Conservation (phyloP, 2,888 invertebrate genomes). For the Phasia obesa region DNA sequence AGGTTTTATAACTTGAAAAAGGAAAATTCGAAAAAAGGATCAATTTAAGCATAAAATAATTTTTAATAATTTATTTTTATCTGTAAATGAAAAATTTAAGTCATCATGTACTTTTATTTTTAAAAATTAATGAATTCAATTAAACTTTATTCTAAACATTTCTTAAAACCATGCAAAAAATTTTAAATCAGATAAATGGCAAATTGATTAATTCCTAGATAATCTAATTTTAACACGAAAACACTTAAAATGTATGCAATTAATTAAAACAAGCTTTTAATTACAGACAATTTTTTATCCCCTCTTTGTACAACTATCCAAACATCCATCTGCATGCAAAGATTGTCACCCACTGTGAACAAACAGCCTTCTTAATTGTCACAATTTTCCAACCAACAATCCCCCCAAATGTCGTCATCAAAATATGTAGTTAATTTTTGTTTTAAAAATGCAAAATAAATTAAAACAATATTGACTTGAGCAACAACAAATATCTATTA, state of each 20-base stretch:
- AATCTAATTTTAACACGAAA: not conserved
- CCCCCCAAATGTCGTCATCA: slow-evolving; percentile 35
- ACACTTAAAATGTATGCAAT: slow-evolving; percentile 29
- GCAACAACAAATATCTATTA: not conserved
- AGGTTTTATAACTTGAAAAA: too few species aligned
- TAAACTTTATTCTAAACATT: too few species aligned
- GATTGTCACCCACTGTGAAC: not conserved
- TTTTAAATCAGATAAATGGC: not conserved
- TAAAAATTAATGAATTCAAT: too few species aligned
- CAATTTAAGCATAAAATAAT: too few species aligned
- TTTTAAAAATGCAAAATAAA: slow-evolving; percentile 6
- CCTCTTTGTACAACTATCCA: not conserved
- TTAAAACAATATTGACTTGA: not conserved
- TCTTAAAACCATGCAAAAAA: too few species aligned
- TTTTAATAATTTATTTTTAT: too few species aligned
- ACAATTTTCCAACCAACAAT: slow-evolving; percentile 36
- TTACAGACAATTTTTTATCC: slow-evolving; percentile 5
- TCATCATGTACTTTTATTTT: too few species aligned
- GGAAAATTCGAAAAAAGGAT: too few species aligned
- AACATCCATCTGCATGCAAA: slow-evolving; percentile 22
- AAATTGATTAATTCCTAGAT: not conserved
- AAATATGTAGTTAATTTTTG: slow-evolving; percentile 21
- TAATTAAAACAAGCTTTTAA: slow-evolving; percentile 33
- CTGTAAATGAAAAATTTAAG: too few species aligned
- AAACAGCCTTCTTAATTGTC: slow-evolving; percentile 16